These are phyloP conservation scores for Phycodurus eques DNA, from an alignment of 2,113 vertebrate species.

Conservation along the genomic window DNA sequence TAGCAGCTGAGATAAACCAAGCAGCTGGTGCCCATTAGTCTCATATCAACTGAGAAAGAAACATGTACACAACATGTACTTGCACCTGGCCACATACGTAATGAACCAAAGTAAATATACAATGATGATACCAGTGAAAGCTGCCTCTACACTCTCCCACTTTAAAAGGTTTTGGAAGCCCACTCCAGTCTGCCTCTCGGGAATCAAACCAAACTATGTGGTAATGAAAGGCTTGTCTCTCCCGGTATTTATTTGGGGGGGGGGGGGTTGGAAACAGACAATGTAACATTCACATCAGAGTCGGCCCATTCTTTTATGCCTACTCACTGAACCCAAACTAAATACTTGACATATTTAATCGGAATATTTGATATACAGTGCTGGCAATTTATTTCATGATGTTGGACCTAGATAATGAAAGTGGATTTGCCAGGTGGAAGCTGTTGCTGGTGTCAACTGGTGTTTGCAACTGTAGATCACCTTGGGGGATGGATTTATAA, in stretches of 20 bases:
- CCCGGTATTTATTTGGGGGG: slow-evolving; percentile 51
- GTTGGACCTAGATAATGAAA: slow-evolving; percentile 21
- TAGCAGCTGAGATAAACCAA: not conserved
- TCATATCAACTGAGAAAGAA: slow-evolving; percentile 11
- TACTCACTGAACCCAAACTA: slow-evolving; percentile 54
- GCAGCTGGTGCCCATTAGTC: not conserved
- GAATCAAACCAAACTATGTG: slow-evolving; percentile 56
- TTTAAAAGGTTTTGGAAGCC: slow-evolving; percentile 8
- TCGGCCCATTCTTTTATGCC: slow-evolving; percentile 50
- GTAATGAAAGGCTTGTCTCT: slow-evolving; percentile 66
- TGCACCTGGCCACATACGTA: not conserved
- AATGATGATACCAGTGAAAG: not conserved
- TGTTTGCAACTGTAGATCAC: slow-evolving; percentile 6
- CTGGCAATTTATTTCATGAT: slow-evolving; percentile 32
- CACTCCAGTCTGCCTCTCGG: slow-evolving; percentile 42
- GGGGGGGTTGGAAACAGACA: slow-evolving; percentile 53
- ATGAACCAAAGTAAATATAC: not conserved
- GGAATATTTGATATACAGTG: slow-evolving; percentile 45
- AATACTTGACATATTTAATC: slow-evolving; percentile 54
- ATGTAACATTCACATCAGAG: slow-evolving; percentile 54
- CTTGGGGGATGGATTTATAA: slow-evolving; percentile 4
- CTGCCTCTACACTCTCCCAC: not conserved
- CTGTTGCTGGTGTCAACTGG: slow-evolving; percentile 8
- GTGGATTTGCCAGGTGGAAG: slow-evolving; percentile 12
- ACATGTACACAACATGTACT: slow-evolving; percentile 1